These are phyloP conservation scores for Hyperopisus bebe DNA, from an alignment of 2,113 vertebrate genomes.

Conservation along the genomic window DNA sequence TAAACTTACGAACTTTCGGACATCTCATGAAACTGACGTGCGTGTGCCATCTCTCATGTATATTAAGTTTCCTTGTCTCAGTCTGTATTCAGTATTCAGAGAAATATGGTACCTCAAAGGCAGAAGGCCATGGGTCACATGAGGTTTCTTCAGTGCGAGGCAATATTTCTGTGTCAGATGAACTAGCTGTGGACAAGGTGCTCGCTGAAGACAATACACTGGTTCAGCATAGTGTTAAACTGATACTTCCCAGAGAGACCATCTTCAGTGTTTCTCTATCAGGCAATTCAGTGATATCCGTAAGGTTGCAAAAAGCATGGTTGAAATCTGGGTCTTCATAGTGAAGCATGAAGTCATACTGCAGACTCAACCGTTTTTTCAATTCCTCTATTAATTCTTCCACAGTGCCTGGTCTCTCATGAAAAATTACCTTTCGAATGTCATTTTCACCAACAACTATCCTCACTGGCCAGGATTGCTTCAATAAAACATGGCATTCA, in stretches of 20 bases:
- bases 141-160: not conserved
- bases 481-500: not conserved
- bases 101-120: conserved; percentile 19
- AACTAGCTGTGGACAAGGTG: not conserved
- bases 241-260: not conserved
- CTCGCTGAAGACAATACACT: not conserved
- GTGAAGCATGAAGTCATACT: no score
- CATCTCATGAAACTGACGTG: conserved; percentile 17
- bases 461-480: not conserved
- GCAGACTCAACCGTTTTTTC: not conserved
- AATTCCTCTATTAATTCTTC: not conserved
- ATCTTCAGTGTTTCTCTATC: conserved; percentile 14
- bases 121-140: not conserved
- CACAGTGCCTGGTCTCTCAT: no score
- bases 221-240: not conserved
- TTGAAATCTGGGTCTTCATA: no score
- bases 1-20: no score
- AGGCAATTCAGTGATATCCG: conserved; percentile 3
- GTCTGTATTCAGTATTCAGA: not conserved
- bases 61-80: not conserved
- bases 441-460: not conserved
- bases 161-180: conserved; percentile 20
- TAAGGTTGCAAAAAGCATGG: no score
- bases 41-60: conserved; percentile 20
- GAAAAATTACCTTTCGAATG: not conserved